Evolutionary conservation across 2,888 invertebrate genomes (phyloP).

Genomic region (Hemithea aestivaria): DNA sequence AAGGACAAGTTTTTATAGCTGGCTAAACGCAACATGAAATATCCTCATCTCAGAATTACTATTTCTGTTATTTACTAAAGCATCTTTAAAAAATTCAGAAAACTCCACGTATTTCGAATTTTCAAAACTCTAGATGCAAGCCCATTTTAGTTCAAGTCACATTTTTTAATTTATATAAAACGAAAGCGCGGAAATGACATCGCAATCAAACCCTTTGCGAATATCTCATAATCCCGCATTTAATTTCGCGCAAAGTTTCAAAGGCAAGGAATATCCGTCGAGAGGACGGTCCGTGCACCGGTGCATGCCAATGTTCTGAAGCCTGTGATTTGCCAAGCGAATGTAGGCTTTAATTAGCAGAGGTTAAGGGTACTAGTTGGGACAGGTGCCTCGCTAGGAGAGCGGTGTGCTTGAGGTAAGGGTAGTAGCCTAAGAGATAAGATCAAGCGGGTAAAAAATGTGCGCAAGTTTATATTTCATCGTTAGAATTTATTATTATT

Average conservation of each 20-base stretch:
- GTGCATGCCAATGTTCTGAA: conserved; percentile 47
- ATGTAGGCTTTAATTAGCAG: conserved; percentile 67
- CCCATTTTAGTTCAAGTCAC: no score
- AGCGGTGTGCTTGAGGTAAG: conserved; percentile 50
- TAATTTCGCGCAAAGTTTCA: conserved; percentile 57
- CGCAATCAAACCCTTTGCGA: conserved; percentile 15
- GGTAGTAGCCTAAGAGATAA: conserved; percentile 33
- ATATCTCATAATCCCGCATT: conserved; percentile 49
- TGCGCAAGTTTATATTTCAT: background rate
- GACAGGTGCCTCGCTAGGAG: conserved; percentile 33
- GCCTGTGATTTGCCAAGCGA: conserved; percentile 66
- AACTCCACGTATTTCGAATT: no score
- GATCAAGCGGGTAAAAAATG: conserved; percentile 2
- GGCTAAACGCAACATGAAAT: no score
- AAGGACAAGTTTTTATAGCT: no score
- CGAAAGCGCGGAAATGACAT: background rate
- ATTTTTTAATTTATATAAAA: no score
- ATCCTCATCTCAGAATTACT: background rate
- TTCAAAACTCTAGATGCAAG: no score
- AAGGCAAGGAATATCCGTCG: conserved; percentile 52
- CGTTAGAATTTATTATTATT: conserved; percentile 12
- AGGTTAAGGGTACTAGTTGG: conserved; percentile 64
- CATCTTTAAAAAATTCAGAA: no score
- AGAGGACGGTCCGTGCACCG: conserved; percentile 48
- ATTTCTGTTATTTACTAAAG: background rate